A percentile compares a stretch with the other conserved stretches of the same genome.
Conservation (phyloP, 2,113 vertebrate species). For the Litocranius walleri region DNA sequence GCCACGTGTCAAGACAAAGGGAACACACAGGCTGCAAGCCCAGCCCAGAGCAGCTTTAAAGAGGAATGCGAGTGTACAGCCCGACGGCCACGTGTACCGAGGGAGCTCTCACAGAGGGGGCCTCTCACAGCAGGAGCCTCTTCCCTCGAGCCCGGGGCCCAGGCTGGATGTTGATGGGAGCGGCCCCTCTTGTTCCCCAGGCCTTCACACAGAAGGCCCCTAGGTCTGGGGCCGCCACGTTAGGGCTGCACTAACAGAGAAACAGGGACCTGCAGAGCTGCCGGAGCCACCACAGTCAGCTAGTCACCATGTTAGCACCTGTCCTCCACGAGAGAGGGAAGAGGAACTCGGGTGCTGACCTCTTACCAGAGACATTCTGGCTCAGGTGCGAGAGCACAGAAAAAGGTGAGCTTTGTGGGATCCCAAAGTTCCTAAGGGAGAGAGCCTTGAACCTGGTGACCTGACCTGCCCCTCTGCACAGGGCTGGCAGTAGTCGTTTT, state of each 20-base stretch:
- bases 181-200: not conserved
- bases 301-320: not conserved
- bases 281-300: not conserved
- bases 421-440: not conserved
- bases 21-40: conserved; percentile 35
- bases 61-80: conserved; percentile 95
- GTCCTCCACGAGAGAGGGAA: not conserved
- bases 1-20: conserved; percentile 88
- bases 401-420: not conserved
- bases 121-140: not conserved
- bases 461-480: not conserved
- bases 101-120: conserved; percentile 64
- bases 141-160: not conserved
- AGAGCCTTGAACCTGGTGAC: not conserved
- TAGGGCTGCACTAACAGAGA: not conserved
- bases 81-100: conserved; percentile 85
- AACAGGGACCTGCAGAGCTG: not conserved
- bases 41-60: conserved; percentile 71
- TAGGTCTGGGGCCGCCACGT: not conserved
- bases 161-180: not conserved
- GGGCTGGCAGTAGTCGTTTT: not conserved
- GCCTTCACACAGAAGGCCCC: not conserved
- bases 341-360: not conserved
- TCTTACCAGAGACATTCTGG: not conserved
- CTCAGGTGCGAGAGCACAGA: not conserved